Evolutionary conservation across 2,888 invertebrate species (phyloP).

Genomic region (Punctoribates punctum): DNA sequence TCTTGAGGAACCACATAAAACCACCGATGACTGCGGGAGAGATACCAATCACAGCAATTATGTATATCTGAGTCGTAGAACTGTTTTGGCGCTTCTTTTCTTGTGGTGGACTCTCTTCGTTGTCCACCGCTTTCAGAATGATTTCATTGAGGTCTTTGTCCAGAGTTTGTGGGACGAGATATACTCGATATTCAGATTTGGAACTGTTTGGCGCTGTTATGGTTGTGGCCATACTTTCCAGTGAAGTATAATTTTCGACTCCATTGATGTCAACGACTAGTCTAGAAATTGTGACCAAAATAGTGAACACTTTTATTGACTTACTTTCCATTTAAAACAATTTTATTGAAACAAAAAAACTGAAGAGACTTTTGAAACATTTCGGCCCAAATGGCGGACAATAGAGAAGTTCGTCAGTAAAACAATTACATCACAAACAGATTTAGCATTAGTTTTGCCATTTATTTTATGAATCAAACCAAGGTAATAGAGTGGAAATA

Average conservation of each 20-base stretch:
- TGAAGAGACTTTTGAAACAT: not conserved
- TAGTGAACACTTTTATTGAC: not conserved
- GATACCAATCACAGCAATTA: conserved; percentile 44
- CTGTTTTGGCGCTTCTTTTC: conserved; percentile 22
- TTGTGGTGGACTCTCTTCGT: not conserved
- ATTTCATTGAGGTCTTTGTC: conserved; percentile 31
- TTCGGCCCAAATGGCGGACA: conserved; percentile 24
- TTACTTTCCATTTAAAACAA: not conserved
- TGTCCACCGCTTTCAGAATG: not conserved
- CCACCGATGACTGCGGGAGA: conserved; percentile 44
- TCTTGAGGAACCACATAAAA: conserved; percentile 38
- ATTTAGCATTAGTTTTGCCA: conserved; percentile 23
- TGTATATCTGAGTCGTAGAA: conserved; percentile 43
- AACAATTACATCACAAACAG: conserved; percentile 24
- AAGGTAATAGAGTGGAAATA: conserved; percentile 5
- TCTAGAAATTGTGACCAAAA: not conserved
- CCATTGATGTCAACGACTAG: not conserved
- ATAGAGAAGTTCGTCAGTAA: not conserved
- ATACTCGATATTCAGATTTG: conserved; percentile 12
- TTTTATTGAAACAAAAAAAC: not conserved
- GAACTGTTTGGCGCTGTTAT: conserved; percentile 1
- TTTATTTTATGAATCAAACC: conserved; percentile 23
- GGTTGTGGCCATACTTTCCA: not conserved
- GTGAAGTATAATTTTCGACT: not conserved
- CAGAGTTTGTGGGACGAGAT: conserved; percentile 5